Evolutionary conservation across 2,888 invertebrate genomes (phyloP), one percentile per base, ranked within the genome.

Genomic region (Leptothorax acervorum): DNA sequence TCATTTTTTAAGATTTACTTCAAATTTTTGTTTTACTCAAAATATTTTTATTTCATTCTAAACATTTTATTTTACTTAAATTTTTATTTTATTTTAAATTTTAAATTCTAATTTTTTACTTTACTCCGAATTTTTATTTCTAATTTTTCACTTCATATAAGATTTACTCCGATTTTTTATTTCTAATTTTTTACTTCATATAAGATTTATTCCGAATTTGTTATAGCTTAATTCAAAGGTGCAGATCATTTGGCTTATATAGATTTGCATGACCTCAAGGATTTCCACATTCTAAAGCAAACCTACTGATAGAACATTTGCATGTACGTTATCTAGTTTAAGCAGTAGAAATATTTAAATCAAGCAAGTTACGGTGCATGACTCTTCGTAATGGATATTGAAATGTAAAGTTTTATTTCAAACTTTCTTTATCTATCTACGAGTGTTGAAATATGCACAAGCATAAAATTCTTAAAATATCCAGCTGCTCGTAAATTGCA

Each of bases 261-360:
- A 42, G 23, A 81, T 83, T 53, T 74, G 82, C 51, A 82, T 63
- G 45, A 53, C 74, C 73, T 83, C 92, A 92, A 92, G 92, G 91
- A 91, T 92, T 91, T 91, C 91, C 87, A 91, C 91, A 91, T 92
- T 92, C 91, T 90, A 92, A 85, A 79, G 51, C 85, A 85, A 70
- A 78, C 66, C 86, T 83, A 82, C 87, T 89, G 91, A 90, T 91
- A 91, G 89, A 89, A 87, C 86, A 83, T 88, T 87, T 82, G 89
- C 87, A 76, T 86, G 35, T 83, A 66, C 82, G 79, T 89, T 90
- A 91, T 91, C 90, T 83, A 53, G 65, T 48, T 68, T 57, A 51
- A 71, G 55, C 51, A 66, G 35, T 2, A 23, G 23, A 23, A 28
- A 51, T 53, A 70, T 65, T 62, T 57, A 28, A 60, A 63, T 62